Evolutionary conservation across 1,140 invertebrate genomes (phyloP), one percentile per base, ranked within the genome.

Genomic region (Drosophila nannoptera): DNA sequence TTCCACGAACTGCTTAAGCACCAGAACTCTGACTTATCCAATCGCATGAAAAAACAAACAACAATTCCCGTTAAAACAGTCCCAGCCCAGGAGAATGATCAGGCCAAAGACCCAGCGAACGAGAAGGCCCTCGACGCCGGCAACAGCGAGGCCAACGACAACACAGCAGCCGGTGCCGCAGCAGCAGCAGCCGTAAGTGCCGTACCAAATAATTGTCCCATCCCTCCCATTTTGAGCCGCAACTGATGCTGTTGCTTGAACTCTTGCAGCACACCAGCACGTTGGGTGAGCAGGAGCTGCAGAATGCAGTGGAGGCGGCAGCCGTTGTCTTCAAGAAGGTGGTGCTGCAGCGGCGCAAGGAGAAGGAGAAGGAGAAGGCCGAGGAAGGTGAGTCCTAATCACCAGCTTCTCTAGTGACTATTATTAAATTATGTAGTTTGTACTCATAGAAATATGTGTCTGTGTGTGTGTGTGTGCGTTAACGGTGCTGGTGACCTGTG

Each of bases 271-370:
- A 89, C 50, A 87, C 81, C 42, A 89, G 86, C 60, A 91, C 90
- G 83, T 90, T 92, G 90, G 92, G 92, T 78, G 92, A 92, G 90
- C 91, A 89, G 87, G 91, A 92, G 90, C 91, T 92, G 73, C 90
- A 89, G 75, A 90, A 89, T 88, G 89, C 89, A 70, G 89, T 90
- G 69, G 89, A 89, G 78, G 90, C 91, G 53, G 91, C 90, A 65
- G 91, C 90, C 83, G 91, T 91, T 72, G 90, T 90, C 49, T 90
- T 90, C 40, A 90, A 90, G 72, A 90, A 90, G 55, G 89, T 90
- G 6, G 89, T 90, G 5, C 59, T 90, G 45, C 89, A 90, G 61
- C 80, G 89, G 8, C 86, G 89, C n/a, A 75, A 90, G 58, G 87
- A 87, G 52, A 88, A 86, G 67, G 73, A 75, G 42, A 78, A 82